Percentiles rank a stretch among this genome's conserved stretches.
Evolutionary conservation across 2,113 vertebrate genomes (phyloP).

Genomic region (Raphicerus campestris): DNA sequence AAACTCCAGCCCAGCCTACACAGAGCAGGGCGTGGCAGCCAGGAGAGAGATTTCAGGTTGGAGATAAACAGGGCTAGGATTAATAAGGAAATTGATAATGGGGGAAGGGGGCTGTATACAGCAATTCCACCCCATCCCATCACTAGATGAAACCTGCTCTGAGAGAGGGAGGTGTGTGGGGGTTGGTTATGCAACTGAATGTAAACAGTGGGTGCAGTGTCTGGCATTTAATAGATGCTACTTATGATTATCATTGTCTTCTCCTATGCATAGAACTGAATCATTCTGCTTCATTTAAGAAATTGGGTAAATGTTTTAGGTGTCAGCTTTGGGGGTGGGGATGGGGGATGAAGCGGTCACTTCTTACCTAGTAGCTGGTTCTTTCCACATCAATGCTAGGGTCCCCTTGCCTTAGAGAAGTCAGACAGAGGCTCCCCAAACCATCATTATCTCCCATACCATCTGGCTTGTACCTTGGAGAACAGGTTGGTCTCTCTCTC

Average conservation of each 20-base stretch:
- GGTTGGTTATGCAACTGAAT: too few relatives aligned
- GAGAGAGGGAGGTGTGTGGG: not conserved
- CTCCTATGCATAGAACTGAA: not conserved
- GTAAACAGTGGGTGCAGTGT: too few relatives aligned
- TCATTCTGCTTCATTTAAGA: not conserved
- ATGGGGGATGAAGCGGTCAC: rapidly evolving
- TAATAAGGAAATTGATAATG: not conserved
- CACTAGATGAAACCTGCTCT: not conserved
- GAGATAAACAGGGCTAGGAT: not conserved
- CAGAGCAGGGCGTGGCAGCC: not conserved
- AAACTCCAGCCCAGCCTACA: not conserved
- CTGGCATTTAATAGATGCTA: not conserved
- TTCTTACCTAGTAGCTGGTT: not conserved
- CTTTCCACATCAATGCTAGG: not conserved
- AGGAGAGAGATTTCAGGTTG: not conserved
- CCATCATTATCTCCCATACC: not conserved
- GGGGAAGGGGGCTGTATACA: not conserved
- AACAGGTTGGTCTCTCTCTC: not conserved
- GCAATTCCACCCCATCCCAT: not conserved
- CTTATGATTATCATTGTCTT: not conserved
- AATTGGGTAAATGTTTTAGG: not conserved
- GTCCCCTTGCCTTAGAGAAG: not conserved
- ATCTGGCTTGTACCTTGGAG: not conserved
- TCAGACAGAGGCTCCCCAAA: not conserved
- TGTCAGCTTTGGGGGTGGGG: not conserved